Evolutionary conservation across 1,140 invertebrate species (phyloP).

Genomic region (Atta cephalotes): DNA sequence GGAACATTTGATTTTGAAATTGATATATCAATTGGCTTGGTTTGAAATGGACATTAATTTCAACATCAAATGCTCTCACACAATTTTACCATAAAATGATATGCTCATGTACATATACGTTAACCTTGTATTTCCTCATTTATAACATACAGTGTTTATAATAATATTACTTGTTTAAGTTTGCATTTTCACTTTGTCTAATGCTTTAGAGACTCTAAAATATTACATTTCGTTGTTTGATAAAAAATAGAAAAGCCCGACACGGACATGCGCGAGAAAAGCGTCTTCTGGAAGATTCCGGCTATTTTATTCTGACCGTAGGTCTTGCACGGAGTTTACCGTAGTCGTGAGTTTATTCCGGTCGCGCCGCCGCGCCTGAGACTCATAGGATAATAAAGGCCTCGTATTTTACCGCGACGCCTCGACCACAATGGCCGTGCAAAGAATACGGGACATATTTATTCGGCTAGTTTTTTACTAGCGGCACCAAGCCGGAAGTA

Average conservation of each 20-base stretch:
- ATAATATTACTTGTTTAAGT: not conserved
- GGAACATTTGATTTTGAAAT: too few relatives aligned
- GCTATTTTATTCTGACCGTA: constrained; percentile 56
- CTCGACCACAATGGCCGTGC: constrained; percentile 75
- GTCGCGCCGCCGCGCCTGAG: constrained; percentile 69
- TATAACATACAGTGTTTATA: not conserved
- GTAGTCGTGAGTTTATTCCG: constrained; percentile 72
- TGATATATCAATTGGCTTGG: too few relatives aligned
- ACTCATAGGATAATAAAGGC: constrained; percentile 79
- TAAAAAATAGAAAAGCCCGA: not conserved
- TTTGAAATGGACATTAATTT: not conserved
- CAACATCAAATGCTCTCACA: not conserved
- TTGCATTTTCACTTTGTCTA: not conserved
- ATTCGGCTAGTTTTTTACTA: constrained; percentile 69
- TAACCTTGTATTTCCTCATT: not conserved
- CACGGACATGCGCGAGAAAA: not conserved
- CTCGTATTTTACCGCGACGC: constrained; percentile 75
- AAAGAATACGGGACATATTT: constrained; percentile 79
- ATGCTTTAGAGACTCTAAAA: not conserved
- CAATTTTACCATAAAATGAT: not conserved
- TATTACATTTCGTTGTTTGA: not conserved
- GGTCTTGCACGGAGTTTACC: constrained; percentile 65
- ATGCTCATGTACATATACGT: not conserved
- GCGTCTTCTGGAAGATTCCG: constrained; percentile 57
- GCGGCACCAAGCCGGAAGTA: constrained; percentile 36